Evolutionary conservation across 30 jellyfish, hydroid and myxozoan genomes (phyloP).

Genomic region (Cassiopea andromeda): DNA sequence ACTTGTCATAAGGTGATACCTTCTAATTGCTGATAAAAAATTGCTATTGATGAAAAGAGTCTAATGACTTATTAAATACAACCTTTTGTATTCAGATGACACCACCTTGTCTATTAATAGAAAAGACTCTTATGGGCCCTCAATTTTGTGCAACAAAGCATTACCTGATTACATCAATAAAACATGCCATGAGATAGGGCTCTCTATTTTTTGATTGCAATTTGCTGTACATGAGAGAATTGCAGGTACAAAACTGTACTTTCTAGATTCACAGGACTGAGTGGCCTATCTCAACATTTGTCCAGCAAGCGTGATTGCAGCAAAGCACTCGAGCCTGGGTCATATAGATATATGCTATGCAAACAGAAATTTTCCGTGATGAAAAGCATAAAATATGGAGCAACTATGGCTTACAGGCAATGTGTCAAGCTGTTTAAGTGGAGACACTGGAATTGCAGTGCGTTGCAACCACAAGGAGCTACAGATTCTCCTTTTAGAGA

Average conservation of each 20-base stretch:
- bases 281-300: constrained; percentile 52
- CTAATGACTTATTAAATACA: too few relatives aligned
- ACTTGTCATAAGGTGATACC: too few relatives aligned
- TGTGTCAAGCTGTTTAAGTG: constrained; percentile 56
- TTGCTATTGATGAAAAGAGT: too few relatives aligned
- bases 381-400: constrained; percentile 69
- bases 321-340: constrained; percentile 52
- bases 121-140: too few relatives aligned
- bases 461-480: constrained; percentile 16
- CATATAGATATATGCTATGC: constrained; percentile 55
- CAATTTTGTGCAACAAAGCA: too few relatives aligned
- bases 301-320: constrained; percentile 50
- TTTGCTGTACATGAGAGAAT: too few relatives aligned
- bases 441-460: constrained; percentile 77
- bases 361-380: constrained; percentile 51
- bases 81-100: too few relatives aligned
- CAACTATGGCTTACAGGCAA: constrained; percentile 51
- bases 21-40: too few relatives aligned
- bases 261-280: constrained; percentile 51
- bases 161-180: too few relatives aligned
- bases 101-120: too few relatives aligned
- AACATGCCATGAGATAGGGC: too few relatives aligned
- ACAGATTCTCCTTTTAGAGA: constrained; percentile 70
- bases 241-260: not conserved
- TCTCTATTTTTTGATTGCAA: too few relatives aligned